Percentiles rank a stretch among this genome's conserved stretches.
phyloP scores from a whole-genome alignment of 2,797 vertebrate genomes.

The Anas georgica region DNA sequence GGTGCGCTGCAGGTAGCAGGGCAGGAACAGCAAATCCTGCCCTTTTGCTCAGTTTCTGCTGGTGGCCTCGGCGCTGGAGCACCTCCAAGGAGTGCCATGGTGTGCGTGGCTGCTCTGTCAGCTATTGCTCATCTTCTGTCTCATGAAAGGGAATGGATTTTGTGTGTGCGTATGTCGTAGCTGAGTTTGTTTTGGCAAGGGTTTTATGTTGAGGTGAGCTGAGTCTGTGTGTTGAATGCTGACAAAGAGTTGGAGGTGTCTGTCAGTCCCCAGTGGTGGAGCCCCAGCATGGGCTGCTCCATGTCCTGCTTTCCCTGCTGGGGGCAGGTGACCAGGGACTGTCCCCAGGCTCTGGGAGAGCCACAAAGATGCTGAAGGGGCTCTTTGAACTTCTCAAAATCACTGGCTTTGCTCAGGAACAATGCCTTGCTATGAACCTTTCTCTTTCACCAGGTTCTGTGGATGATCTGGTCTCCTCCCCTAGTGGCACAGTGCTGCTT shows the following conservation, averaged over 20 bases:
- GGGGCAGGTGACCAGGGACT: neutral
- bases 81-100: accelerated
- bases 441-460: neutral
- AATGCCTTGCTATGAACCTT: neutral
- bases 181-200: neutral
- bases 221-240: neutral
- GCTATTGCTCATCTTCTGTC: neutral
- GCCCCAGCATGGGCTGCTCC: too few species aligned
- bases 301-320: too few species aligned
- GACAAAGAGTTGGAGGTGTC: neutral
- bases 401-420: neutral
- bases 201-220: neutral
- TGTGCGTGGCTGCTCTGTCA: neutral
- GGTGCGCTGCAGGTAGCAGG: neutral
- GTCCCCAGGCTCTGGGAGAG: neutral
- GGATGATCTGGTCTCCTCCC: neutral
- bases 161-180: too few species aligned
- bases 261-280: neutral
- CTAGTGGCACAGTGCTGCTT: neutral
- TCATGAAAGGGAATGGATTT: neutral
- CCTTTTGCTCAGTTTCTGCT: neutral
- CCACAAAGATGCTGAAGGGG: neutral
- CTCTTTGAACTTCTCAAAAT: neutral
- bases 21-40: neutral
- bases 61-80: neutral